Conservation (phyloP, 2,113 vertebrate species). For the Paracanthobrama guichenoti region DNA sequence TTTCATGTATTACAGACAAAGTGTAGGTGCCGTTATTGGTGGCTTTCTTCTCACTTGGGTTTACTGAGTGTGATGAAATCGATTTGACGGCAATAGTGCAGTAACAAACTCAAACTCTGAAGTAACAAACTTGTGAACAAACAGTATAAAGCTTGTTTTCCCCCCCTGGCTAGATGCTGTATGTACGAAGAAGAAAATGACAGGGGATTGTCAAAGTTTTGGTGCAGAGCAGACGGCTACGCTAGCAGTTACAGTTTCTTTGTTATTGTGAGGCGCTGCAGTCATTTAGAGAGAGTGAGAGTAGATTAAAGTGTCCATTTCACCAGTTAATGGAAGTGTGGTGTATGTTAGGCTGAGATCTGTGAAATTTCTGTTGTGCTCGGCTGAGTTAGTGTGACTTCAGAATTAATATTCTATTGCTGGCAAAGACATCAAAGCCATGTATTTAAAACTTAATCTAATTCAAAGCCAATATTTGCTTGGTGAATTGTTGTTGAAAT, state of each 20-base stretch:
- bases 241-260: background rate
- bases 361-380: constrained; percentile 24
- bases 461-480: constrained; percentile 27
- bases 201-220: background rate
- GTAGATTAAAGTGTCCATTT: constrained; percentile 27
- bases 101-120: constrained; percentile 16
- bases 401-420: constrained; percentile 11
- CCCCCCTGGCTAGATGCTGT: constrained; percentile 19
- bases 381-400: background rate
- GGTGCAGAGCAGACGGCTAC: background rate
- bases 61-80: constrained; percentile 10
- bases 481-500: constrained; percentile 20
- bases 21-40: background rate
- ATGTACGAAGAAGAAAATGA: constrained; percentile 24
- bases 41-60: background rate
- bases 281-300: background rate
- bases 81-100: background rate
- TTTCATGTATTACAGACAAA: background rate
- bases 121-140: constrained; percentile 2
- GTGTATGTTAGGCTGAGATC: constrained; percentile 7
- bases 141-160: background rate
- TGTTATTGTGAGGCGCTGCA: constrained; percentile 2
- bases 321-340: constrained; percentile 19
- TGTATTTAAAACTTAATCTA: constrained; percentile 17
- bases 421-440: constrained; percentile 33